phyloP scores from a whole-genome alignment of 2,797 vertebrate species.

The Microctenopoma steveboyesi region DNA sequence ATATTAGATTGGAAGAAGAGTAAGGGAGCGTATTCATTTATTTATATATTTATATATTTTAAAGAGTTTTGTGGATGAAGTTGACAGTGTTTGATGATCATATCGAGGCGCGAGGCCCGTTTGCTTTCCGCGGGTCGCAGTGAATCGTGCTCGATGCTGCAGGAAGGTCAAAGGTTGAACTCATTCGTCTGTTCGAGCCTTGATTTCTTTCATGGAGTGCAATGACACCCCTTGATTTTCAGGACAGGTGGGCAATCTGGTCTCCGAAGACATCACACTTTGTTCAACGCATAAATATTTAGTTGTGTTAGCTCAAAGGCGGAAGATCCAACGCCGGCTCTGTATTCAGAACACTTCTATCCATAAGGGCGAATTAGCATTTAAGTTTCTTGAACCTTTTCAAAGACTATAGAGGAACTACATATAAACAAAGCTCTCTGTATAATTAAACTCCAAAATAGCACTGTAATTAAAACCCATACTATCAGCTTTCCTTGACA shows the following conservation, averaged over 20 bases:
- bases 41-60: conserved; percentile 23
- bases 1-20: conserved; percentile 21
- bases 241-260: conserved; percentile 27
- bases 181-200: neutral
- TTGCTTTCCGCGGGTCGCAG: neutral
- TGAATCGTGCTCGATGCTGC: neutral
- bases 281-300: conserved; percentile 49
- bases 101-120: neutral
- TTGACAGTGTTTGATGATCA: conserved; percentile 9
- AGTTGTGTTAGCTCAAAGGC: conserved; percentile 32
- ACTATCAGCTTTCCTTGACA: conserved; percentile 41
- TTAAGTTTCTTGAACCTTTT: conserved; percentile 58
- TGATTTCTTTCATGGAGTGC: neutral
- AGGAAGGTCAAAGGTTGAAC: conserved; percentile 1
- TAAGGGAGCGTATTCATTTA: conserved; percentile 9
- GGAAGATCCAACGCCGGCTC: conserved; percentile 35
- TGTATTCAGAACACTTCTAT: conserved; percentile 20
- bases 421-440: conserved; percentile 42
- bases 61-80: conserved; percentile 11
- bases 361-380: conserved; percentile 29
- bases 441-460: conserved; percentile 49
- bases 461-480: conserved; percentile 45
- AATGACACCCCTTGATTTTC: conserved; percentile 19
- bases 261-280: conserved; percentile 35
- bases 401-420: conserved; percentile 19